A percentile compares a stretch with the other conserved stretches of the same genome.
These are phyloP conservation scores for Myotis lucifugus DNA, from an alignment of 2,113 vertebrate species.

Conservation along the genomic window DNA sequence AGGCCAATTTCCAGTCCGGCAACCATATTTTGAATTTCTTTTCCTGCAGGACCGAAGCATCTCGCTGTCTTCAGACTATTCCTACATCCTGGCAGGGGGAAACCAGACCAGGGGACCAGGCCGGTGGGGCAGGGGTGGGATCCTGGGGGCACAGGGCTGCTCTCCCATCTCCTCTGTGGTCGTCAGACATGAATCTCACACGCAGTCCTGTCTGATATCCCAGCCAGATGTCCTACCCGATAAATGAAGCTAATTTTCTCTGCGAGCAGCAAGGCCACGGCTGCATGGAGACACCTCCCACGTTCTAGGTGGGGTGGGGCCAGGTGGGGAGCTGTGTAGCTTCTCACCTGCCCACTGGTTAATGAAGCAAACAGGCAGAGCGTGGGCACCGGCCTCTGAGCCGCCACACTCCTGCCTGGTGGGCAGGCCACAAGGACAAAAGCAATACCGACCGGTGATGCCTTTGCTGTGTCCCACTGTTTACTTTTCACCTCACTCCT, in stretches of 20 bases:
- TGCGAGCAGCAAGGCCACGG: conserved; percentile 53
- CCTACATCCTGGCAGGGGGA: conserved; percentile 33
- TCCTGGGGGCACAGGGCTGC: conserved; percentile 9
- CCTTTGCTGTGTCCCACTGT: no score
- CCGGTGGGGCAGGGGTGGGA: background rate
- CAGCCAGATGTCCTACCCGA: conserved; percentile 74
- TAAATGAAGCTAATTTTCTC: conserved; percentile 79
- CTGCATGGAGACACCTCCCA: conserved; percentile 21
- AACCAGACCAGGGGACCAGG: background rate
- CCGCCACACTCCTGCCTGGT: background rate
- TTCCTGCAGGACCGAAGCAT: conserved; percentile 45
- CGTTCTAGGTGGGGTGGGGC: background rate
- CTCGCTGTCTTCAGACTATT: conserved; percentile 58
- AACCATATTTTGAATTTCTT: conserved; percentile 49
- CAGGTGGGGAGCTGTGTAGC: background rate
- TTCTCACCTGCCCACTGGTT: background rate
- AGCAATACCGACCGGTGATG: background rate
- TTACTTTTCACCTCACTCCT: background rate
- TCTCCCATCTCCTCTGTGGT: conserved; percentile 60
- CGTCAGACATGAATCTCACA: conserved; percentile 67
- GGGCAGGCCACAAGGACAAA: background rate
- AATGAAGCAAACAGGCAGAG: background rate
- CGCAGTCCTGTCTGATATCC: conserved; percentile 67
- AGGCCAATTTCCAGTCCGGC: background rate
- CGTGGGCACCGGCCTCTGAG: background rate